phyloP scores from a whole-genome alignment of 2,888 invertebrate genomes.

The Calliphora vomitoria region DNA sequence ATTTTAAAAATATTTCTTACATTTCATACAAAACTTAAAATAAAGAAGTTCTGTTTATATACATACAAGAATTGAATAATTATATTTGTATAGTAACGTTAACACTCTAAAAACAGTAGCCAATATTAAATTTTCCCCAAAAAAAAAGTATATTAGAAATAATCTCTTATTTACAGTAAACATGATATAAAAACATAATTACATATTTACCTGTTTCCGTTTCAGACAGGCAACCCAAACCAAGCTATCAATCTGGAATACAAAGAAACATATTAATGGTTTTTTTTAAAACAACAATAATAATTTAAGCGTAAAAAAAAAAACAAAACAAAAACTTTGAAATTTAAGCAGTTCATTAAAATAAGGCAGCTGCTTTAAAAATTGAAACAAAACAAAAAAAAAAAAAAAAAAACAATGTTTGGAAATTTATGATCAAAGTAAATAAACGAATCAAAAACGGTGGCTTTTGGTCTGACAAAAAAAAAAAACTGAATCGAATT shows the following conservation, averaged over 20 bases:
- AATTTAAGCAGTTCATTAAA: slow-evolving; percentile 57
- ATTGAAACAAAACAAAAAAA: neutral
- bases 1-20: no score
- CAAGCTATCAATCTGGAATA: neutral
- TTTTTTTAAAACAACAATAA: slow-evolving; percentile 19
- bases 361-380: slow-evolving; percentile 56
- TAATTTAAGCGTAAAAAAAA: slow-evolving; percentile 12
- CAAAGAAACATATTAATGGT: slow-evolving; percentile 23
- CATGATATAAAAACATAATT: slow-evolving; percentile 29
- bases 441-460: slow-evolving; percentile 48
- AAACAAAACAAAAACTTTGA: neutral
- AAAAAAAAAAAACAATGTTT: slow-evolving; percentile 24
- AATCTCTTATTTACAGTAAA: slow-evolving; percentile 42
- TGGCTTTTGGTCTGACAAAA: slow-evolving; percentile 32
- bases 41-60: neutral
- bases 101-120: neutral
- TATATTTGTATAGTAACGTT: neutral
- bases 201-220: slow-evolving; percentile 30
- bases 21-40: no score
- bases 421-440: slow-evolving; percentile 50
- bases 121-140: neutral
- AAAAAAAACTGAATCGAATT: slow-evolving; percentile 50
- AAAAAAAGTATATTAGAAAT: slow-evolving; percentile 15
- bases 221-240: neutral
- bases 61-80: neutral